Percentiles rank a stretch among this genome's conserved stretches.
Conservation (phyloP, 2,113 vertebrate genomes). For the Salminus brasiliensis region DNA sequence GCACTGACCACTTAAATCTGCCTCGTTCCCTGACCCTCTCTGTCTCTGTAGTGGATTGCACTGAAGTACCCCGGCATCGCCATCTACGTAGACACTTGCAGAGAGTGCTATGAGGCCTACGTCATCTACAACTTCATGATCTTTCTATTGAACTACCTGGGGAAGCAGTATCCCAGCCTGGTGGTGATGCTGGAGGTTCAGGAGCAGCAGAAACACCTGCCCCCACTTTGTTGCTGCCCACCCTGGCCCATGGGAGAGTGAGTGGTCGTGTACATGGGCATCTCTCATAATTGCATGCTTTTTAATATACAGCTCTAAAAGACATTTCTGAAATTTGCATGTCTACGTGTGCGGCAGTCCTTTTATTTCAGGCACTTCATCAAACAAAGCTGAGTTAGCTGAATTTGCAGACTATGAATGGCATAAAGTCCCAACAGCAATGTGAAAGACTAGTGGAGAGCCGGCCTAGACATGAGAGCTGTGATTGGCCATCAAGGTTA, state of each 20-base stretch:
- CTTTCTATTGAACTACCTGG: conserved; percentile 95
- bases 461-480: no score
- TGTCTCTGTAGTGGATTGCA: conserved; percentile 87
- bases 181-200: conserved; percentile 94
- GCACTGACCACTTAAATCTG: no score
- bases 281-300: neutral
- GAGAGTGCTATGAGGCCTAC: conserved; percentile 98
- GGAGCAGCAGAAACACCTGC: conserved; percentile 94
- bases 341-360: no score
- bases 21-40: conserved; percentile 54
- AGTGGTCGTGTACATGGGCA: conserved; percentile 66
- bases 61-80: conserved; percentile 93
- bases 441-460: no score
- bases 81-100: conserved; percentile 98
- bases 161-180: conserved; percentile 91
- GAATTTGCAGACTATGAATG: no score
- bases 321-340: no score
- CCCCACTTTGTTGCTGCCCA: conserved; percentile 93
- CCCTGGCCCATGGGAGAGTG: conserved; percentile 99
- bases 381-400: no score
- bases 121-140: conserved; percentile 99
- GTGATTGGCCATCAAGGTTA: no score
- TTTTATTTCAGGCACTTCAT: no score
- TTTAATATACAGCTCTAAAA: no score
- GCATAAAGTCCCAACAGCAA: no score